Percentiles rank a stretch among this genome's conserved stretches.
phyloP scores from a whole-genome alignment of 2,113 vertebrate genomes.

The Campylomormyrus tamandua region DNA sequence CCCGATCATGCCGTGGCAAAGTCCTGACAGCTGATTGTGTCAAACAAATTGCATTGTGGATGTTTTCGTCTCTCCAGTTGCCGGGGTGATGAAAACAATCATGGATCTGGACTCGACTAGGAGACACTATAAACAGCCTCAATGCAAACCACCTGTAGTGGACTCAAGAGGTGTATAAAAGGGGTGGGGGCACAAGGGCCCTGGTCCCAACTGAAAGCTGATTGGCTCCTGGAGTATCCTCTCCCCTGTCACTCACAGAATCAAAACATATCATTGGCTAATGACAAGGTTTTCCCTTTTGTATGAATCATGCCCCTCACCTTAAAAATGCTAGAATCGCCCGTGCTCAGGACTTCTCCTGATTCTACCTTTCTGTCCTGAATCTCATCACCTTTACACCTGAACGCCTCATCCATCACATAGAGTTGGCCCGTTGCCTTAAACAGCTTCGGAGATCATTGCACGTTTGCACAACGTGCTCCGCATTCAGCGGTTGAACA shows the following conservation, averaged over 20 bases:
- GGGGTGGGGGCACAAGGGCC: not conserved
- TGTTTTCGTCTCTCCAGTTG: not conserved
- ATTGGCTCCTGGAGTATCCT: not conserved
- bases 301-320: not conserved
- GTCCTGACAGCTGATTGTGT: conserved; percentile 7
- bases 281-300: not conserved
- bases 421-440: not conserved
- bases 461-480: not conserved
- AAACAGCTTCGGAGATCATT: not conserved
- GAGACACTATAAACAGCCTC: not conserved
- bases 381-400: not conserved
- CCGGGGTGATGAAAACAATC: not conserved
- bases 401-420: not conserved
- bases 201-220: not conserved
- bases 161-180: not conserved
- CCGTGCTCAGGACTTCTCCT: not conserved
- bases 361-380: not conserved
- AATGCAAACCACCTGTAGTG: not conserved
- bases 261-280: not conserved
- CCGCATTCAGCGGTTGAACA: not conserved
- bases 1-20: not conserved
- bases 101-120: not conserved
- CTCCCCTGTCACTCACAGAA: not conserved
- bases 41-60: not conserved
- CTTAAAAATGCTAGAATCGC: not conserved